Conservation (phyloP, 1,140 invertebrate species). For the Drosophila santomea region DNA sequence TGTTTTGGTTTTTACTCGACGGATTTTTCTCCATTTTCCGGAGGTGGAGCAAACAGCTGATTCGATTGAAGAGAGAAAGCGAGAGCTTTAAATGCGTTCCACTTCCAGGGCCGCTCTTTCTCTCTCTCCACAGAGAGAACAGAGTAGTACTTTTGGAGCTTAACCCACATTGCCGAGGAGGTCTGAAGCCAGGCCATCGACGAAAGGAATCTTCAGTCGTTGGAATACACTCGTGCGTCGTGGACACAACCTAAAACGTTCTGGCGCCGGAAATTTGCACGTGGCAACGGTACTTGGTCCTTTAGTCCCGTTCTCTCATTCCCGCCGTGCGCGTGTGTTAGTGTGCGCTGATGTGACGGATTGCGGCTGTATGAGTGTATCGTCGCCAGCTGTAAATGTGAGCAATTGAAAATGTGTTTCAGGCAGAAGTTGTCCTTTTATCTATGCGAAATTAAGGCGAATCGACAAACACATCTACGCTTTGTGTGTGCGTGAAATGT, state of each 20-base stretch:
- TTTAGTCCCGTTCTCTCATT: constrained; percentile 9
- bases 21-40: neutral
- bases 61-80: constrained; percentile 27
- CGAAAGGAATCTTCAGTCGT: constrained; percentile 68
- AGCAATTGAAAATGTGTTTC: constrained; percentile 56
- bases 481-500: constrained; percentile 27
- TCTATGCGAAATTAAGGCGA: constrained; percentile 45
- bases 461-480: constrained; percentile 28
- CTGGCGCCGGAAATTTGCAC: constrained; percentile 47
- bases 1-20: constrained; percentile 24
- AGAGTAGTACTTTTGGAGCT: constrained; percentile 30
- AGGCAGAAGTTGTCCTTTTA: constrained; percentile 42
- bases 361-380: constrained; percentile 22
- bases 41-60: constrained; percentile 57
- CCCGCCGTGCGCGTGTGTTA: constrained; percentile 5
- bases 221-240: constrained; percentile 81
- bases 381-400: constrained; percentile 34
- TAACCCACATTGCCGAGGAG: constrained; percentile 63
- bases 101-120: constrained; percentile 52
- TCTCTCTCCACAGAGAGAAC: neutral
- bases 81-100: constrained; percentile 53
- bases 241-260: constrained; percentile 61
- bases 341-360: constrained; percentile 1
- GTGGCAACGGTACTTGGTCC: constrained; percentile 40
- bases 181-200: constrained; percentile 45